A percentile compares a stretch with the other conserved stretches of the same genome.
phyloP scores from a whole-genome alignment of 2,888 invertebrate species.

The Pristionchus entomophagus region DNA sequence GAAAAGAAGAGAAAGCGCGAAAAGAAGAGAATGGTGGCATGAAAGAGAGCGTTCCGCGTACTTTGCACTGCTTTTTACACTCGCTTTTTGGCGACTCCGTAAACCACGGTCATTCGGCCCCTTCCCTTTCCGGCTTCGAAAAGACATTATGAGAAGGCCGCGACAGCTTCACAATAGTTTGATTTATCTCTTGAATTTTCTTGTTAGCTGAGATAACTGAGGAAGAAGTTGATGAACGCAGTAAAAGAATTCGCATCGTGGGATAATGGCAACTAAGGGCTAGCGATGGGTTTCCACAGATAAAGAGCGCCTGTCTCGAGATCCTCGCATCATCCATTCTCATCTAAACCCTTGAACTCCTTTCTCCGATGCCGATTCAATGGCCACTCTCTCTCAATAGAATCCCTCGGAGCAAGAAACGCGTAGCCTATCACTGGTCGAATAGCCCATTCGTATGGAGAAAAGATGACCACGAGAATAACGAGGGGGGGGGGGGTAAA shows the following conservation, averaged over 20 bases:
- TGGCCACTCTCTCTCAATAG: not conserved
- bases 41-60: slow-evolving; percentile 40
- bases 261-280: not conserved
- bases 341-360: slow-evolving; percentile 6
- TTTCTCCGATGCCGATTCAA: not conserved
- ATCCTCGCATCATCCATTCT: no score
- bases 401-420: not conserved
- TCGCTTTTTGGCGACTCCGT: not conserved
- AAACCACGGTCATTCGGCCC: slow-evolving; percentile 12
- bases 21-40: not conserved
- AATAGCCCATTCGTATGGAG: not conserved
- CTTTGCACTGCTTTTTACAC: slow-evolving; percentile 8
- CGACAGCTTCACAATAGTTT: no score
- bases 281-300: no score
- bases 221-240: not conserved
- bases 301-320: no score
- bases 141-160: not conserved
- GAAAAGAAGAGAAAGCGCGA: no score
- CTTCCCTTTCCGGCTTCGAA: not conserved
- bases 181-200: no score
- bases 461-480: not conserved
- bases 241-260: not conserved
- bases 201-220: no score
- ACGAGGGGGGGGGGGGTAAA: slow-evolving; percentile 26
- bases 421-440: not conserved